Conservation (phyloP, 2,888 invertebrate species). For the Morpho deidamia region DNA sequence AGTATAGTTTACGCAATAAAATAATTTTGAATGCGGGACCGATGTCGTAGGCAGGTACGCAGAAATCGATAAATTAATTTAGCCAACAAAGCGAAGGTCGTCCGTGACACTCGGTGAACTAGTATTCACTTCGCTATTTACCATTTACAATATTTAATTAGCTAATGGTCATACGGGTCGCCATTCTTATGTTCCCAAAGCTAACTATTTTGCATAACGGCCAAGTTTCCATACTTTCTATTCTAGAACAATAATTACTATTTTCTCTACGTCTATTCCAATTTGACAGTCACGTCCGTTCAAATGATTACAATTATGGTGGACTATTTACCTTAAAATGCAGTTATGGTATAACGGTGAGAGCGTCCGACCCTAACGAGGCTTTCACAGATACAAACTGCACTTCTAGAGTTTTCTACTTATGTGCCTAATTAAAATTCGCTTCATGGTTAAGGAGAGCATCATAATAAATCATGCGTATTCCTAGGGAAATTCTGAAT, state of each 20-base stretch:
- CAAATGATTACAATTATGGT: neutral
- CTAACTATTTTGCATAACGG: slow-evolving; percentile 1
- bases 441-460: no score
- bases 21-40: slow-evolving; percentile 1
- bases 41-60: slow-evolving; percentile 5
- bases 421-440: no score
- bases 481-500: no score
- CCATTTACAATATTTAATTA: slow-evolving; percentile 3
- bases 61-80: slow-evolving; percentile 25
- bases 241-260: neutral
- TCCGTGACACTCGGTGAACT: slow-evolving; percentile 13
- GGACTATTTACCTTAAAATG: no score
- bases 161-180: slow-evolving; percentile 3
- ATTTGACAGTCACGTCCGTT: neutral
- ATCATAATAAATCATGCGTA: no score
- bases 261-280: neutral
- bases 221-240: neutral
- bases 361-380: no score
- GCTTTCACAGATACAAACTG: no score
- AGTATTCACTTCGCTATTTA: slow-evolving; percentile 9
- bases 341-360: neutral
- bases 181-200: neutral
- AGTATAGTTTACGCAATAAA: slow-evolving; percentile 16
- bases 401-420: no score
- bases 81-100: slow-evolving; percentile 17